Evolutionary conservation across 2,113 vertebrate genomes (phyloP), one percentile per base, ranked within the genome.

Genomic region (Mystacornis crossleyi): DNA sequence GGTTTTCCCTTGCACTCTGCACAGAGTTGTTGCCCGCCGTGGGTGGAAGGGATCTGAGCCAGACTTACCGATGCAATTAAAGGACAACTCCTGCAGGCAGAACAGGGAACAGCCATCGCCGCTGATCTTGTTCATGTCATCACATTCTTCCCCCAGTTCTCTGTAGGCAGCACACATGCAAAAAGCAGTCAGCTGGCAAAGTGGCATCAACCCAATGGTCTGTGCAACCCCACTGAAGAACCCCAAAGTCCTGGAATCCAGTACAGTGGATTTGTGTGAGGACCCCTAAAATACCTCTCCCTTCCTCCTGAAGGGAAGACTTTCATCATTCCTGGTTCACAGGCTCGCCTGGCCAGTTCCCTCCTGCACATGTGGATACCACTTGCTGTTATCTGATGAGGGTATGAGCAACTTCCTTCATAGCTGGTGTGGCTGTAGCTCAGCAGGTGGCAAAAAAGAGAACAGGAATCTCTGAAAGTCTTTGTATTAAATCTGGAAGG

Each of bases 51-150:
- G 40, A 55, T 89, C 33, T 4, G 36, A 40, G 82, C 42, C 4
- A n/a, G 48, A 98, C 99, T 98, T 96, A 99, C 99, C 99, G 2
- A 99, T 50, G 67, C 99, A 99, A 96, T 99, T 99, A 97, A 99
- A 99, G 97, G 99, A 99, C 9, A 98, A 34, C 90, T 99, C 99
- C 96, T 99, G 99, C 91, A 96, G 98, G 97, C 99, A 99, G 95
- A 99, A 99, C 42, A 99, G 98, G 51, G 99, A 99, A 92, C 99
- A 99, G 80, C 99, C 99, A 15, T 99, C 99, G 2, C 99, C 99
- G 36, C 99, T 99, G 96, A 99, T 91, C 53, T 98, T 98, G 87
- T 99, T 99, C 98, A 98, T 99, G 93, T 99, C 99, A 66, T 99
- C 99, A 18, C 99, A 99, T 93, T 99, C 98, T 93, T 99, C 99